Percentiles rank a stretch among this genome's conserved stretches.
These are phyloP conservation scores for Gymnothorax reevesii DNA, from an alignment of 2,797 vertebrate species.

Conservation along the genomic window DNA sequence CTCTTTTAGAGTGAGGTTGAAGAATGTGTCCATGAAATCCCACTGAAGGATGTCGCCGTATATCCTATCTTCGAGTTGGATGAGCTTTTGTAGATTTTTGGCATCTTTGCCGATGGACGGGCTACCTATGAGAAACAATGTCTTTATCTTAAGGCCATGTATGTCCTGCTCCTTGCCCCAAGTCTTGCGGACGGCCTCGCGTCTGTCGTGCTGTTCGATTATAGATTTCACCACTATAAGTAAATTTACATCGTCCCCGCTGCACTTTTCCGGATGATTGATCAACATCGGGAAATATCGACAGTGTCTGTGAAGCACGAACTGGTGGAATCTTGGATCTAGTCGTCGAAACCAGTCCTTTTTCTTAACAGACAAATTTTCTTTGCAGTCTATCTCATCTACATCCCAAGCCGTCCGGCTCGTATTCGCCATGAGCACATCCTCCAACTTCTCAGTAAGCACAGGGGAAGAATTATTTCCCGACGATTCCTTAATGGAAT, in stretches of 20 bases:
- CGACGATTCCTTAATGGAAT: slow-evolving; percentile 27
- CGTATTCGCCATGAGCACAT: slow-evolving; percentile 41
- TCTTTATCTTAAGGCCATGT: slow-evolving; percentile 66
- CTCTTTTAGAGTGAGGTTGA: slow-evolving; percentile 81
- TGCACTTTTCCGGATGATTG: slow-evolving; percentile 82
- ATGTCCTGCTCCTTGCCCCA: slow-evolving; percentile 71
- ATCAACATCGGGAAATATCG: slow-evolving; percentile 80
- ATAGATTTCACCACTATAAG: slow-evolving; percentile 81
- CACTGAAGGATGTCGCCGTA: slow-evolving; percentile 83
- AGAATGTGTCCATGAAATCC: slow-evolving; percentile 86
- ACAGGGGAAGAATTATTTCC: slow-evolving; percentile 33
- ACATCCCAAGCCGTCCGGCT: slow-evolving; percentile 67
- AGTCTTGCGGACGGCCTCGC: slow-evolving; percentile 76
- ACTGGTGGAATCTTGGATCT: slow-evolving; percentile 77
- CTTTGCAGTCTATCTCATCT: slow-evolving; percentile 68
- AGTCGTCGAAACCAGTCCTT: slow-evolving; percentile 72
- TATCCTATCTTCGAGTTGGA: slow-evolving; percentile 75
- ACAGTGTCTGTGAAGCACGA: slow-evolving; percentile 79
- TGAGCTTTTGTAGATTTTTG: slow-evolving; percentile 76
- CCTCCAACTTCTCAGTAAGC: slow-evolving; percentile 18
- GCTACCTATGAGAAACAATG: slow-evolving; percentile 76
- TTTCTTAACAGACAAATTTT: slow-evolving; percentile 58
- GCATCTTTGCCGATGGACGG: slow-evolving; percentile 71
- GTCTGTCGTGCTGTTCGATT: slow-evolving; percentile 79
- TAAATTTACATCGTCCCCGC: slow-evolving; percentile 63